Percentiles rank a stretch among this genome's conserved stretches.
Evolutionary conservation across 2,888 invertebrate species (phyloP).

Genomic region (Cantharis lateralis): DNA sequence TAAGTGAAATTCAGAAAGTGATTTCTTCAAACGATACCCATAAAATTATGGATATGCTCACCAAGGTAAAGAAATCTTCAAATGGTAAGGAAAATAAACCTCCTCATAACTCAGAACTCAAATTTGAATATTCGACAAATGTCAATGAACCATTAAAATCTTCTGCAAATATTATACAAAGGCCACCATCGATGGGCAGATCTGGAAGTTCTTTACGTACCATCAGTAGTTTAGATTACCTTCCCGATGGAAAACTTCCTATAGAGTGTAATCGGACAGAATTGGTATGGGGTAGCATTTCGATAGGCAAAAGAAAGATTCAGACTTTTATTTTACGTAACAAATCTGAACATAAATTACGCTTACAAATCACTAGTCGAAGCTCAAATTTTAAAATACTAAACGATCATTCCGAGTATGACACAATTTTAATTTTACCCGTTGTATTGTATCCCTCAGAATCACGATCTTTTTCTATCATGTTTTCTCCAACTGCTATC

Average conservation of each 20-base stretch:
- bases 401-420: constrained; percentile 48
- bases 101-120: not conserved
- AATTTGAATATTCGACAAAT: not conserved
- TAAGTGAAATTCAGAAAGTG: constrained; percentile 23
- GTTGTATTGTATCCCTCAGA: constrained; percentile 62
- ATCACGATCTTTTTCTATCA: constrained; percentile 60
- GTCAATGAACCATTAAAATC: constrained; percentile 3
- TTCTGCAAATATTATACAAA: not conserved
- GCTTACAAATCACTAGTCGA: constrained; percentile 59
- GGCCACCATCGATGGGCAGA: not conserved
- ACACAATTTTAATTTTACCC: constrained; percentile 49
- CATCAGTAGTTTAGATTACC: constrained; percentile 47
- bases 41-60: constrained; percentile 23
- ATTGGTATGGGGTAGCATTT: constrained; percentile 65
- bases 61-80: not conserved
- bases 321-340: constrained; percentile 64
- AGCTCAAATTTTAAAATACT: constrained; percentile 57
- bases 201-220: constrained; percentile 36
- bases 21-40: constrained; percentile 21
- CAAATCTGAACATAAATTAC: constrained; percentile 60
- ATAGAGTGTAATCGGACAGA: constrained; percentile 62
- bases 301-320: constrained; percentile 58
- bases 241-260: constrained; percentile 55
- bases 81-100: not conserved
- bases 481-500: constrained; percentile 60